These are phyloP conservation scores for Itoplectis maculator DNA, from an alignment of 2,888 invertebrate genomes.

Conservation along the genomic window DNA sequence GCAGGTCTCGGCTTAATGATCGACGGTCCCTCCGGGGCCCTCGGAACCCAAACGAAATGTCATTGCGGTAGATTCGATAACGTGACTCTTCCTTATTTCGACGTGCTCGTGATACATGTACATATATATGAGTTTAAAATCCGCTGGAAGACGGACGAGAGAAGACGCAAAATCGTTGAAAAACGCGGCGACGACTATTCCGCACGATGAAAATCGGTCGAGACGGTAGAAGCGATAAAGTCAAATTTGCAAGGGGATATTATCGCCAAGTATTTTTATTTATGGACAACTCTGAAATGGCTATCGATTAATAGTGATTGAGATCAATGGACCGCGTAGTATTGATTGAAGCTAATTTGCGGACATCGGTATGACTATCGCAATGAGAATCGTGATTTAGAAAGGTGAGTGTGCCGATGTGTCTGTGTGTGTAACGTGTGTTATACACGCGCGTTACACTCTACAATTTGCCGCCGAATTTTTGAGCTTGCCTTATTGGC, in stretches of 20 bases:
- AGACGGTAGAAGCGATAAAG: constrained; percentile 11
- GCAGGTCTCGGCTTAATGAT: constrained; percentile 83
- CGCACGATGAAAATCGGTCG: constrained; percentile 1
- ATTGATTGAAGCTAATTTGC: not conserved
- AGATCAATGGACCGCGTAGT: not conserved
- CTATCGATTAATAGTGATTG: not conserved
- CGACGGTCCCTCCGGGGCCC: constrained; percentile 71
- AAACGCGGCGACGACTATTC: not conserved
- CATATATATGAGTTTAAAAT: constrained; percentile 17
- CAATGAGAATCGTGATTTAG: constrained; percentile 9
- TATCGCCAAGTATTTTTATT: not conserved
- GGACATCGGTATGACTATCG: constrained; percentile 20
- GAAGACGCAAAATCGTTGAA: constrained; percentile 12
- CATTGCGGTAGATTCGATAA: constrained; percentile 82
- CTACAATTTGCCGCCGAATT: constrained; percentile 65
- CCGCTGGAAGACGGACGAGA: not conserved
- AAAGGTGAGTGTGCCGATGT: not conserved
- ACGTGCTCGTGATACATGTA: constrained; percentile 1
- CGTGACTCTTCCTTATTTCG: constrained; percentile 67
- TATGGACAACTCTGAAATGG: too few species aligned
- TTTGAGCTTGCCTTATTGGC: constrained; percentile 66
- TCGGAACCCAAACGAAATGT: constrained; percentile 80
- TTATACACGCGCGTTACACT: constrained; percentile 20
- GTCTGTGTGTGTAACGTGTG: constrained; percentile 3
- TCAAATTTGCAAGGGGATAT: not conserved